A percentile compares a stretch with the other conserved stretches of the same genome.
These are phyloP conservation scores for Zootermopsis nevadensis DNA, from an alignment of 2,888 invertebrate species.

Conservation along the genomic window DNA sequence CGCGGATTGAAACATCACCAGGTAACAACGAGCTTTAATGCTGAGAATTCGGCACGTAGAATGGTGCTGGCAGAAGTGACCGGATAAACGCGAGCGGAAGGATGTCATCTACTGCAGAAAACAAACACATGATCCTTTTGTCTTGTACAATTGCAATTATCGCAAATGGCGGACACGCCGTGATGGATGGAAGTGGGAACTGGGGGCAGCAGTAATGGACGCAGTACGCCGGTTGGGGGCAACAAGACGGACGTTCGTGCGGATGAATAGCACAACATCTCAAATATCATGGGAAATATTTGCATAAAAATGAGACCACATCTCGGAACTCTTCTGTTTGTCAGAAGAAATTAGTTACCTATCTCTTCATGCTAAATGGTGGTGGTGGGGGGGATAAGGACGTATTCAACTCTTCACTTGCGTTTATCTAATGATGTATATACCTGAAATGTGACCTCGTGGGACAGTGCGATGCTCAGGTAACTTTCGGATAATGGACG, in stretches of 20 bases:
- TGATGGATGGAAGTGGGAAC: not conserved
- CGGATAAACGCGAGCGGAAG: not conserved
- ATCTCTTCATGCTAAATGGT: not conserved
- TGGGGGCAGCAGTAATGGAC: not conserved
- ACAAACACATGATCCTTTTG: not conserved
- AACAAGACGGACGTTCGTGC: not conserved
- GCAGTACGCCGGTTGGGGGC: not conserved
- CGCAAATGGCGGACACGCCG: not conserved
- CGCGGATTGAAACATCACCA: slow-evolving; percentile 49
- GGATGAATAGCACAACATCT: not conserved
- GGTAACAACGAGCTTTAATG: slow-evolving; percentile 9
- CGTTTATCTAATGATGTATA: not conserved
- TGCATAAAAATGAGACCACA: not conserved
- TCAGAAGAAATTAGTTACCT: not conserved
- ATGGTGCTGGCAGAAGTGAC: too few relatives aligned
- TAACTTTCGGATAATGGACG: not conserved
- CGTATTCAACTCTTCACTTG: not conserved
- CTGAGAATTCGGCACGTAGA: not conserved
- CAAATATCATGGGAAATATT: not conserved
- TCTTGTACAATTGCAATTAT: too few relatives aligned
- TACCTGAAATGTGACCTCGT: not conserved
- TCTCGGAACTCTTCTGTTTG: not conserved
- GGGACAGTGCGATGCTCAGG: not conserved
- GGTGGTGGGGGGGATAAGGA: not conserved
- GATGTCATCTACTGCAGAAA: not conserved